Evolutionary conservation across 2,797 vertebrate genomes (phyloP).

Genomic region (Amblyraja radiata): DNA sequence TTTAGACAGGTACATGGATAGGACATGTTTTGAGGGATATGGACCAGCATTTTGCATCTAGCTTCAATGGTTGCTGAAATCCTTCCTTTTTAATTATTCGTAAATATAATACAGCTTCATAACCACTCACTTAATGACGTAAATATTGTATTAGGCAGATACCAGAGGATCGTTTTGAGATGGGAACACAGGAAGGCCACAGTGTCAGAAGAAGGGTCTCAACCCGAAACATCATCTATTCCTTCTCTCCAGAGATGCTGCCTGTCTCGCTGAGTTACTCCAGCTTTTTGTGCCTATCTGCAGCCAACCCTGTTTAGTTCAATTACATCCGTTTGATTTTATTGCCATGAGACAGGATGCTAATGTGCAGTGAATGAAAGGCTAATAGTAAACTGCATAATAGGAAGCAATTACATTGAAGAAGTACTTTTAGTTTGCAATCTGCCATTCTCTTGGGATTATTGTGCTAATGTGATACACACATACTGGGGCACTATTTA

Average conservation of each 20-base stretch:
- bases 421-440: not conserved
- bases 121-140: not conserved
- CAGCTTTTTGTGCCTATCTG: no score
- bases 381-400: not conserved
- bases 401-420: not conserved
- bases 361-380: not conserved
- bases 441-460: not conserved
- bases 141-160: not conserved
- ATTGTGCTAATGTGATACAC: not conserved
- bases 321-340: not conserved
- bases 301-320: not conserved
- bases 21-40: no score
- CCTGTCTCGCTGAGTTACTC: no score
- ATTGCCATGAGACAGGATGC: not conserved
- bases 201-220: not conserved
- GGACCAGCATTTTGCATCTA: no score
- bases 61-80: not conserved
- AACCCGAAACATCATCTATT: no score
- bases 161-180: not conserved
- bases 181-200: not conserved
- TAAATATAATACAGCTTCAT: not conserved
- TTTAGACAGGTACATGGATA: no score
- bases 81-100: not conserved
- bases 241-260: no score
- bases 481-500: not conserved